A percentile compares a stretch with the other conserved stretches of the same genome.
phyloP scores from a whole-genome alignment of 2,113 vertebrate genomes.

The Antechinus stuartii region DNA sequence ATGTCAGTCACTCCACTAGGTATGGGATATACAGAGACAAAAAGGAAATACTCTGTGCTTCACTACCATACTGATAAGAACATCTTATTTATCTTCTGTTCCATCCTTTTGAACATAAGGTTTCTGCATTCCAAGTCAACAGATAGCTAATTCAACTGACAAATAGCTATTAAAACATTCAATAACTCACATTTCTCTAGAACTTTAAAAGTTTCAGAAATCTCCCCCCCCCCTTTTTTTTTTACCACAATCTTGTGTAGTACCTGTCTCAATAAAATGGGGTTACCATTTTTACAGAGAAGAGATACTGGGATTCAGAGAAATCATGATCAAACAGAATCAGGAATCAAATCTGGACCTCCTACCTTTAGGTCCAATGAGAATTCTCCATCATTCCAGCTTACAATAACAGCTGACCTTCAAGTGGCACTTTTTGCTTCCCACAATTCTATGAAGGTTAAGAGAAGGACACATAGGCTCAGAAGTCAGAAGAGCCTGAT shows the following conservation, averaged over 20 bases:
- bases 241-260: neutral
- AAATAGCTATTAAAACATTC: neutral
- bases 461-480: neutral
- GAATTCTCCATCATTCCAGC: neutral
- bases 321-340: neutral
- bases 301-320: neutral
- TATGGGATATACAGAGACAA: neutral
- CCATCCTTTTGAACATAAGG: neutral
- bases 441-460: neutral
- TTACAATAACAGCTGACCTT: neutral
- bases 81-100: neutral
- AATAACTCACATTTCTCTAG: neutral
- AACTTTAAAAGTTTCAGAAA: neutral
- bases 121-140: neutral
- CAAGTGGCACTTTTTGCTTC: neutral
- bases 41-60: neutral
- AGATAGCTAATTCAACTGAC: neutral
- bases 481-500: neutral
- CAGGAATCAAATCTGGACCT: neutral
- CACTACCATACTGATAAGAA: neutral
- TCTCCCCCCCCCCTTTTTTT: neutral
- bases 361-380: neutral
- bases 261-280: neutral
- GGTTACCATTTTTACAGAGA: neutral
- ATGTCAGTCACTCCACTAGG: neutral